Base-by-base conservation (phyloP, 2,888 invertebrate genomes). In the Baccha elongata region DNA sequence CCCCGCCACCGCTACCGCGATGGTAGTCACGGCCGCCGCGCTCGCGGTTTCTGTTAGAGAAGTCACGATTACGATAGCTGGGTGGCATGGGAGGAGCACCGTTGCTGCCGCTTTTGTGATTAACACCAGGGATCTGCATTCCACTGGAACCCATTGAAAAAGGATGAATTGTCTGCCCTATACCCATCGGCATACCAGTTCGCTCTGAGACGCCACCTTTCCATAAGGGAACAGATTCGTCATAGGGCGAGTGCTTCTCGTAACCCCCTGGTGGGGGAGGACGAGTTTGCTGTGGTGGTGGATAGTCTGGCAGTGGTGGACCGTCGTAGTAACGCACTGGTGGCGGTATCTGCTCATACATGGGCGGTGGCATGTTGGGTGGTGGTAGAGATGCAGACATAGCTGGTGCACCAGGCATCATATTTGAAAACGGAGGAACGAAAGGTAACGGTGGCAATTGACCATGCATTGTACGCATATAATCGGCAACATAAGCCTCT, bases 401-500 rank as follows among this genome's bases (percentile, higher is more conserved):
- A 15, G 91, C 90, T 81, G 94, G 93, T 85, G 94, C 93, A 3
- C 95, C 94, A 85, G 94, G 92, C 75, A 94, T 94, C 93, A 88
- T 93, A 93, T 90, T 89, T 86, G 92, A 91, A 86, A 93, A 93
- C n/a, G 94, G 94, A 21, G 96, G 94, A 32, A 94, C 95, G 90
- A 96, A 97, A 21, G 96, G 96, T 88, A 97, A 91, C 40, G 97
- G 97, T 53, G 97, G 96, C 87, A 96, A 90, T 88, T 96, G 96
- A 87, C 96, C 96, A 88, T 96, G 96, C 95, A 96, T 96, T 26
- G 95, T 95, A 32, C 96, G 93, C 95, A 97, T 96, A 88, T 97
- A 97, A 88, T 97, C 97, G 11, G 96, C 96, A 26, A 96, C 95
- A 89, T 96, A 96, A 0, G 96, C 96, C 88, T 96, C 96, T n/a